Evolutionary conservation across 1,140 invertebrate genomes (phyloP).

Genomic region (Carcinoscorpius rotundicauda): DNA sequence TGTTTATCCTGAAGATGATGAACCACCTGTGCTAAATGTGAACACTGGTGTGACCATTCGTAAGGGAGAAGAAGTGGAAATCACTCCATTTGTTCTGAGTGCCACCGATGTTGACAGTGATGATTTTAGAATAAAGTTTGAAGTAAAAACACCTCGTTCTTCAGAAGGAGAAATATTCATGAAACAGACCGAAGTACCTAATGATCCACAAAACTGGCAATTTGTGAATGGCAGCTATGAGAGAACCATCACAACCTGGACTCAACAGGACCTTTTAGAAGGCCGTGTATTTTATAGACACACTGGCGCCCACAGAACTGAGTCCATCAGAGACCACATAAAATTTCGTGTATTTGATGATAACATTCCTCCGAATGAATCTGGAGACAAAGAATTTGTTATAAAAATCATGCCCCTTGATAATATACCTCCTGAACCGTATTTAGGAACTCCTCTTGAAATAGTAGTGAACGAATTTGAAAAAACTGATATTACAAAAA

Average conservation of each 20-base stretch:
- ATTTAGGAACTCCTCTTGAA: constrained; percentile 27
- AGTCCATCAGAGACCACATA: constrained; percentile 28
- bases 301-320: constrained; percentile 27
- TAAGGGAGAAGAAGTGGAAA: constrained; percentile 28
- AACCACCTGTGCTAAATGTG: constrained; percentile 32
- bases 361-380: constrained; percentile 33
- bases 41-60: constrained; percentile 34
- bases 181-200: constrained; percentile 28
- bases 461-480: constrained; percentile 33
- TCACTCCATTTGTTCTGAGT: constrained; percentile 31
- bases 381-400: constrained; percentile 27
- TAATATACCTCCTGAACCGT: constrained; percentile 31
- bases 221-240: constrained; percentile 31
- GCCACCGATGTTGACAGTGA: constrained; percentile 38
- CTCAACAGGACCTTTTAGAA: constrained; percentile 33
- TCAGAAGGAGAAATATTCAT: constrained; percentile 30
- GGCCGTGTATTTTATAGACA: constrained; percentile 35
- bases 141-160: constrained; percentile 29
- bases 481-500: constrained; percentile 29
- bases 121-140: constrained; percentile 30
- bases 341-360: constrained; percentile 30
- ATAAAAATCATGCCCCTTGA: constrained; percentile 35
- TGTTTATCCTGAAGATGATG: constrained; percentile 36
- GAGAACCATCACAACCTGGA: constrained; percentile 29
- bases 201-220: constrained; percentile 30